Evolutionary conservation across 2,797 vertebrate genomes (phyloP).

Genomic region (Myotis planiceps): DNA sequence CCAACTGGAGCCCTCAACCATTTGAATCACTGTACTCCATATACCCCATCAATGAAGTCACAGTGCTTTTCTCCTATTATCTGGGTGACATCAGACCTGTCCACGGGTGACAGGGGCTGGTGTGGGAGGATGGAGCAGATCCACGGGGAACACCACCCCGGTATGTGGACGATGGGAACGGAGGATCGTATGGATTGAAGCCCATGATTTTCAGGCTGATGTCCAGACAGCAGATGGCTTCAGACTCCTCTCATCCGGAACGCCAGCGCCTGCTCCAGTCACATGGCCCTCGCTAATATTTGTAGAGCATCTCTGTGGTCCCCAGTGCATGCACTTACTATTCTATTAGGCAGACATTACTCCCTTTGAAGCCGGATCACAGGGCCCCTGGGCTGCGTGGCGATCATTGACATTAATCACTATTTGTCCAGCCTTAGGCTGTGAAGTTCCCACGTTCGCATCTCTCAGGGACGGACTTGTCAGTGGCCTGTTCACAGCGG

Average conservation of each 20-base stretch:
- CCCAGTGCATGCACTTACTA: conserved; percentile 50
- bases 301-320: conserved; percentile 80
- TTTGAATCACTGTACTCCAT: background rate
- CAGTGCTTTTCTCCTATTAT: conserved; percentile 26
- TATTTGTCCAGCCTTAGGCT: conserved; percentile 6
- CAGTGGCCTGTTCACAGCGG: background rate
- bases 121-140: conserved; percentile 78
- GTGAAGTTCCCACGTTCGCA: background rate
- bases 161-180: conserved; percentile 78
- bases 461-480: background rate
- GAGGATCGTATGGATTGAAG: conserved; percentile 82
- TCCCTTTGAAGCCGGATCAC: conserved; percentile 39
- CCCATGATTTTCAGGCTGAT: conserved; percentile 85
- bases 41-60: conserved; percentile 18
- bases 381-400: background rate
- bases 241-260: conserved; percentile 83
- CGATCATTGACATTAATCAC: conserved; percentile 37
- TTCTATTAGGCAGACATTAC: conserved; percentile 56
- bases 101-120: conserved; percentile 72
- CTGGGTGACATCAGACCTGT: conserved; percentile 61
- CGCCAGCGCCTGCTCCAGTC: conserved; percentile 82
- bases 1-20: background rate
- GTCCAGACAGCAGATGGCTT: conserved; percentile 88
- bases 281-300: conserved; percentile 85
- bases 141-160: conserved; percentile 69